phyloP scores from a whole-genome alignment of 2,113 vertebrate species.

The Pseudorasbora parva region DNA sequence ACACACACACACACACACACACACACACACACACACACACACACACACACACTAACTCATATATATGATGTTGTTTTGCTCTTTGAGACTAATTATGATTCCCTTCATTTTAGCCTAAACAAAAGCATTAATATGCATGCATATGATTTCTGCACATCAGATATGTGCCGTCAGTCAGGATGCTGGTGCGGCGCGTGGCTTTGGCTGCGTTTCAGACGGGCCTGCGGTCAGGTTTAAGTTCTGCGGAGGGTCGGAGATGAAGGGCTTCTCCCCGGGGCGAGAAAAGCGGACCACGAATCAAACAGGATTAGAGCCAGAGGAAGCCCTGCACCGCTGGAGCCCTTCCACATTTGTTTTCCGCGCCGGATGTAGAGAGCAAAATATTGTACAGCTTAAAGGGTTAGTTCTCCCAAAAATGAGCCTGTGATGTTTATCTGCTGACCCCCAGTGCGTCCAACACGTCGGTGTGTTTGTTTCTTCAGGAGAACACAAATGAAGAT shows the following conservation, averaged over 20 bases:
- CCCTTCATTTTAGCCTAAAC: background rate
- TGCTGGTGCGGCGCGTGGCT: conserved; percentile 11
- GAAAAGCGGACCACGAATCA: conserved; percentile 41
- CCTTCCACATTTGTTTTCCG: conserved; percentile 56
- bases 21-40: background rate
- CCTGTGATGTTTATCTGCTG: no score
- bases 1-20: no score
- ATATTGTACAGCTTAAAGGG: conserved; percentile 38
- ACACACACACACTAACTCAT: no score
- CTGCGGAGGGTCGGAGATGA: conserved; percentile 42
- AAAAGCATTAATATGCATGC: background rate
- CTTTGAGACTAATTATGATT: background rate
- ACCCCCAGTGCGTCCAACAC: no score
- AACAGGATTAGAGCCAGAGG: conserved; percentile 56
- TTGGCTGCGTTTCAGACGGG: conserved; percentile 27
- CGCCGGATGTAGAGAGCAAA: conserved; percentile 22
- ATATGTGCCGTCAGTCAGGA: conserved; percentile 8
- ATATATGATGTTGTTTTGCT: background rate
- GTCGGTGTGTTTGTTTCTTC: no score
- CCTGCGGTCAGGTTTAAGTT: conserved; percentile 2
- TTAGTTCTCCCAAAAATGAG: no score
- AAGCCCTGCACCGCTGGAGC: conserved; percentile 48
- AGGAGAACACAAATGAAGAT: no score
- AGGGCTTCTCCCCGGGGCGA: conserved; percentile 36
- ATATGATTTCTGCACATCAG: background rate